Evolutionary conservation across 2,797 vertebrate genomes (phyloP).

Genomic region (Spatula clypeata): DNA sequence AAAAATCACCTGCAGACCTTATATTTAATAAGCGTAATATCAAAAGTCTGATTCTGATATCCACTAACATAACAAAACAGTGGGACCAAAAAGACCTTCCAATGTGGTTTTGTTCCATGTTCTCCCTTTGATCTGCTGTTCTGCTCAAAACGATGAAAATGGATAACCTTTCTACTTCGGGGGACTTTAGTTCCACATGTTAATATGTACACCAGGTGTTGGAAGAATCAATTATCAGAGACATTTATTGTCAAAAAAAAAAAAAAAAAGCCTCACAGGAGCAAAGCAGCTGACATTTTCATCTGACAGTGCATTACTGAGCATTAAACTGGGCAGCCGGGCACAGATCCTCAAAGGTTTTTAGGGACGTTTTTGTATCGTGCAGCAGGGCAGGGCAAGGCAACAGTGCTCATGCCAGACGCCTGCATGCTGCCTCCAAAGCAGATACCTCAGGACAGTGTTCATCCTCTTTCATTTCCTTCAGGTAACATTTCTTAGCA

Average conservation of each 20-base stretch:
- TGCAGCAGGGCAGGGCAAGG: neutral
- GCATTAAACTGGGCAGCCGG: fast-evolving
- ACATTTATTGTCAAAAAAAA: neutral
- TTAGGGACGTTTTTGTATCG: neutral
- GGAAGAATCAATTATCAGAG: neutral
- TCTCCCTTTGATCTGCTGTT: neutral
- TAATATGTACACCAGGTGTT: neutral
- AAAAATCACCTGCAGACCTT: neutral
- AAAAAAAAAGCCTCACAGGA: neutral
- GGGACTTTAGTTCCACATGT: neutral
- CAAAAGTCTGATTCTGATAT: neutral
- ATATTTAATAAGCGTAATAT: neutral
- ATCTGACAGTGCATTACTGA: neutral
- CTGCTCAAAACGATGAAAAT: neutral
- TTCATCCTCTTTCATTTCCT: neutral
- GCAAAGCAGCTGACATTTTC: neutral
- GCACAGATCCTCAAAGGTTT: neutral
- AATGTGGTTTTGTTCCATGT: neutral
- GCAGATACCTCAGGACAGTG: fast-evolving
- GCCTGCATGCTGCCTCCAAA: fast-evolving
- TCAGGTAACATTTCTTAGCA: neutral
- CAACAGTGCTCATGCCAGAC: neutral
- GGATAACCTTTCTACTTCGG: neutral
- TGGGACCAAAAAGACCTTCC: neutral
- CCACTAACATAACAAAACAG: neutral